Evolutionary conservation across 2,888 invertebrate genomes (phyloP).

Genomic region (Spodoptera exigua): DNA sequence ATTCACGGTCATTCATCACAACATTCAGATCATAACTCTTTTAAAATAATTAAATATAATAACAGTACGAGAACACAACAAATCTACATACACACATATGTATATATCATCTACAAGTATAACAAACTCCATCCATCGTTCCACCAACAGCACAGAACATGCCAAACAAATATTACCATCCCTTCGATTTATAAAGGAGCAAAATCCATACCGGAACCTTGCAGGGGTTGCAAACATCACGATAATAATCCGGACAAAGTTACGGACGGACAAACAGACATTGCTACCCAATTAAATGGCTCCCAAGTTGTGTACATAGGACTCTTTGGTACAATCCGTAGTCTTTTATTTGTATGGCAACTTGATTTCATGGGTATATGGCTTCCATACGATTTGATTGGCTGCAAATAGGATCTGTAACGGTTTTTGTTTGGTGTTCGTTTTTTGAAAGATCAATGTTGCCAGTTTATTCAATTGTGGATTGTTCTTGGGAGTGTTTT

Average conservation of each 20-base stretch:
- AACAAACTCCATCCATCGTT: slow-evolving; percentile 1
- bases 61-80: no score
- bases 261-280: slow-evolving; percentile 72
- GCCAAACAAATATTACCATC: slow-evolving; percentile 37
- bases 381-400: slow-evolving; percentile 33
- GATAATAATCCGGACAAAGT: slow-evolving; percentile 67
- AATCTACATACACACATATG: no score
- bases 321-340: slow-evolving; percentile 63
- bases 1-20: no score
- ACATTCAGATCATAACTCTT: no score
- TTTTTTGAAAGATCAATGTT: slow-evolving; percentile 3
- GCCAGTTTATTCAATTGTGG: slow-evolving; percentile 5
- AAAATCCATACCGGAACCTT: slow-evolving; percentile 54
- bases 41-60: no score
- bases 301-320: slow-evolving; percentile 79
- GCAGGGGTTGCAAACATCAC: slow-evolving; percentile 69
- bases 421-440: slow-evolving; percentile 3
- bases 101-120: background rate
- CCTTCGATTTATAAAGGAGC: slow-evolving; percentile 36
- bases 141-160: slow-evolving; percentile 6
- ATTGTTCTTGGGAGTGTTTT: background rate
- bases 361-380: slow-evolving; percentile 52
- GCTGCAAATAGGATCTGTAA: slow-evolving; percentile 12
- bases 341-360: slow-evolving; percentile 58
- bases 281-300: slow-evolving; percentile 82